A percentile compares a stretch with the other conserved stretches of the same genome.
Evolutionary conservation across 1,140 invertebrate species (phyloP).

Genomic region (Helicoverpa zea): DNA sequence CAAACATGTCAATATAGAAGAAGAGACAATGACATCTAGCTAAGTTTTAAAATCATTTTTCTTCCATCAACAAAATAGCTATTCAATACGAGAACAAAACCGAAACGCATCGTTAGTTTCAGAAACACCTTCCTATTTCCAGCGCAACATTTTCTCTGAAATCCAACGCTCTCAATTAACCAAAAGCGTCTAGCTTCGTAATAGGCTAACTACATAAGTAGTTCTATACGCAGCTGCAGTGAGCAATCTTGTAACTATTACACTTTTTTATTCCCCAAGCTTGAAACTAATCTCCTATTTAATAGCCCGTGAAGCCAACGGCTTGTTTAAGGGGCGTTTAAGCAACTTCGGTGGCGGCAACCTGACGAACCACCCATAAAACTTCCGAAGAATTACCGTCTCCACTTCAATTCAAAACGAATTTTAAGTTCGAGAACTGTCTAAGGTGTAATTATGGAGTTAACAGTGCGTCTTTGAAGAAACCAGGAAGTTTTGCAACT

Average conservation of each 20-base stretch:
- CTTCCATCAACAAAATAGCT: no score
- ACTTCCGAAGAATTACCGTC: constrained; percentile 34
- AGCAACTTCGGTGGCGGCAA: constrained; percentile 51
- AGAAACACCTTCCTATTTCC: not conserved
- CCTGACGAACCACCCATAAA: constrained; percentile 46
- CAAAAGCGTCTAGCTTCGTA: not conserved
- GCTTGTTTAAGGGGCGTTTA: constrained; percentile 60
- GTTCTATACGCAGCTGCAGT: not conserved
- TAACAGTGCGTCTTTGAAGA: constrained; percentile 26
- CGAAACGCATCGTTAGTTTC: not conserved
- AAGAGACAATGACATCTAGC: no score
- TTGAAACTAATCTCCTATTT: constrained; percentile 60
- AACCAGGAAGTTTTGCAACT: constrained; percentile 32
- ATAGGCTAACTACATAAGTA: not conserved
- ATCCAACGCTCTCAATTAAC: constrained; percentile 2
- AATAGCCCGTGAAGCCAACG: constrained; percentile 60
- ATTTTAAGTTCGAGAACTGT: constrained; percentile 47
- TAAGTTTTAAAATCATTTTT: no score
- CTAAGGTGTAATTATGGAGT: constrained; percentile 46
- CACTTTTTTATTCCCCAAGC: constrained; percentile 54
- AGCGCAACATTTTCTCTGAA: not conserved
- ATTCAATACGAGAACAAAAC: no score
- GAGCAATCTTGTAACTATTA: constrained; percentile 48
- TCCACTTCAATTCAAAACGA: constrained; percentile 33
- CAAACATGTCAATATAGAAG: no score